Percentiles rank a stretch among this genome's conserved stretches.
phyloP scores from a whole-genome alignment of 2,888 invertebrate genomes.

The Diogma glabrata region DNA sequence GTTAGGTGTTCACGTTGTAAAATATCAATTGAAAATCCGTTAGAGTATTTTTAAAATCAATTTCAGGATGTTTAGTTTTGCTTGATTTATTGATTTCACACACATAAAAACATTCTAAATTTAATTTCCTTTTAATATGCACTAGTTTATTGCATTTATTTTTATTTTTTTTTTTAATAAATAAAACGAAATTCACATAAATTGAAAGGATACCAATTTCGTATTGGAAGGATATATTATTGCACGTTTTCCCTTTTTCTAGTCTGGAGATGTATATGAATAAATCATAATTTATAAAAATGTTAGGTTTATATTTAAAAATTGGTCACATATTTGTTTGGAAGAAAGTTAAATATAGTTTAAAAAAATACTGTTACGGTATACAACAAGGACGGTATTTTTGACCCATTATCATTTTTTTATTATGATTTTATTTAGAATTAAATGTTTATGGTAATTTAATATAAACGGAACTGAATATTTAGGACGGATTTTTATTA shows the following conservation, averaged over 20 bases:
- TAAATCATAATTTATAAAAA: conserved; percentile 5
- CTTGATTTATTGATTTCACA: not conserved
- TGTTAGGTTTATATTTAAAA: not conserved
- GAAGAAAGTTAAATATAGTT: not conserved
- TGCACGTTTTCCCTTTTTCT: not conserved
- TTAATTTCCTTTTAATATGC: not conserved
- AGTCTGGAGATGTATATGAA: conserved; percentile 5
- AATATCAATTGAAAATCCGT: no score
- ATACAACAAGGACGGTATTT: conserved; percentile 7
- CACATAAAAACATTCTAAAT: not conserved
- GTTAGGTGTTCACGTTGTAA: no score
- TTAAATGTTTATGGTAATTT: no score
- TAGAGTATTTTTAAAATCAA: no score
- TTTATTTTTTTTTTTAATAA: not conserved
- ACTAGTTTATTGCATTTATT: not conserved
- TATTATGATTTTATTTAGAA: no score
- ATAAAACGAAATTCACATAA: not conserved
- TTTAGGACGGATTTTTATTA: conserved; percentile 9
- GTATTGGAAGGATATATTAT: not conserved
- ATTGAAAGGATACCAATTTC: not conserved
- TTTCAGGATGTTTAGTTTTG: no score
- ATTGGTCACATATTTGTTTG: conserved; percentile 5
- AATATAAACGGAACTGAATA: not conserved
- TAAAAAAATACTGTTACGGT: conserved; percentile 1
- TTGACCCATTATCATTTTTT: not conserved